Evolutionary conservation across 2,888 invertebrate species (phyloP), one percentile per base, ranked within the genome.

Genomic region (Eulithis testata): DNA sequence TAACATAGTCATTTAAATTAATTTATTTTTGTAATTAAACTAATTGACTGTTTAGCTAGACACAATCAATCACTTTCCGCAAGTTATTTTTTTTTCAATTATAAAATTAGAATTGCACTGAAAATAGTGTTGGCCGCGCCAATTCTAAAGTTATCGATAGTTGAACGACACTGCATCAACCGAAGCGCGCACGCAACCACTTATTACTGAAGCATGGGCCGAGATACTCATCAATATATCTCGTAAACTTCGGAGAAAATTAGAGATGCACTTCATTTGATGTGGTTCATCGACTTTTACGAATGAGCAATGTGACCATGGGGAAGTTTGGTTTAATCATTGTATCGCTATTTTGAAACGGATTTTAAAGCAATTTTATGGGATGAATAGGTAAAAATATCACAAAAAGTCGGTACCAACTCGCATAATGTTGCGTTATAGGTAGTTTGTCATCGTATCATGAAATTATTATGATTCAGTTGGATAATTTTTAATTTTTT

Each of bases 201-300:
- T 66, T 74, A 70, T 69, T 63, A 86, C 83, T 83, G 86, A 78
- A 83, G 77, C 79, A 79, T 80, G 81, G 77, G 71, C 70, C 64
- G 74, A 78, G 80, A 74, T 76, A 77, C 78, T 77, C 78, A 80
- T 79, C 78, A 77, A 82, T 83, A 83, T 85, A 86, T 84, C 83
- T 81, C 69, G 52, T 59, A 58, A 74, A 50, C 66, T 62, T 58
- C 36, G 21, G 47, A 50, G 65, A 49, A 21, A 52, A 37, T 43
- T 64, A 60, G 58, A 47, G 69, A 64, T 68, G 68, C 44, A 47
- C 55, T 66, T 21, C 54, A 21, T 59, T 59, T 61, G 66, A 59
- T 51, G 55, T 61, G 12, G 27, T 21, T 56, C 51, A 60, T 56
- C 63, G 21, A 57, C 47, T 12, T 51, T 47, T 53, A 45, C 31